A percentile compares a stretch with the other conserved stretches of the same genome.
Conservation (phyloP, 2,113 vertebrate species). For the Myotis davidii region DNA sequence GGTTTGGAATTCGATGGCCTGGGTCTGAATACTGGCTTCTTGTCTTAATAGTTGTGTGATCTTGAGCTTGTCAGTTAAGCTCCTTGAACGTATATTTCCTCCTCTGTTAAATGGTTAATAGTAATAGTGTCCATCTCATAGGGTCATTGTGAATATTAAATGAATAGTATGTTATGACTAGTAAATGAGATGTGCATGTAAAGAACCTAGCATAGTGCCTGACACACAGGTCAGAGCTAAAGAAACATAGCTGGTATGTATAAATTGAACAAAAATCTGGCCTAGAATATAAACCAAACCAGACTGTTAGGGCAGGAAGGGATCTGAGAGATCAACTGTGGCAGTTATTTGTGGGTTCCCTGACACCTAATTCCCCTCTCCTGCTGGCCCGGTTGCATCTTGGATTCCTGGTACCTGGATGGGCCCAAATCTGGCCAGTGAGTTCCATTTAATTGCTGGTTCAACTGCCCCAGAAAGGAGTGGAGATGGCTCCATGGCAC, state of each 20-base stretch:
- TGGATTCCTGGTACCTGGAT: not conserved
- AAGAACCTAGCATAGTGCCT: not conserved
- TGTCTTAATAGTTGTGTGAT: not conserved
- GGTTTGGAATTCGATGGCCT: not conserved
- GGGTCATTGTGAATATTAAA: slow-evolving; percentile 26
- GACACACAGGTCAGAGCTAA: not conserved
- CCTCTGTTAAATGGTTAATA: not conserved
- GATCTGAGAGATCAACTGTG: not conserved
- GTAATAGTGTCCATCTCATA: not conserved
- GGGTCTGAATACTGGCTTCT: not conserved
- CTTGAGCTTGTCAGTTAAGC: not conserved
- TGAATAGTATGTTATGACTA: not conserved
- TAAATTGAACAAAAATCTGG: not conserved
- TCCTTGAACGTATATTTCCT: not conserved
- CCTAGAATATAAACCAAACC: not conserved
- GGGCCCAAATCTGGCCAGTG: not conserved
- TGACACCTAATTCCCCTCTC: not conserved
- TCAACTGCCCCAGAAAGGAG: not conserved
- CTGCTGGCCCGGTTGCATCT: not conserved
- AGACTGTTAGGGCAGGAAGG: not conserved
- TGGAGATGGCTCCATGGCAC: not conserved
- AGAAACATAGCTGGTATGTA: not conserved
- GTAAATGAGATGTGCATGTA: not conserved
- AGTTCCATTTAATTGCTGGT: not conserved
- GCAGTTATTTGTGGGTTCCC: not conserved